A percentile compares a stretch with the other conserved stretches of the same genome.
Evolutionary conservation across 2,888 invertebrate genomes (phyloP).

Genomic region (Pardosa pseudoannulata): DNA sequence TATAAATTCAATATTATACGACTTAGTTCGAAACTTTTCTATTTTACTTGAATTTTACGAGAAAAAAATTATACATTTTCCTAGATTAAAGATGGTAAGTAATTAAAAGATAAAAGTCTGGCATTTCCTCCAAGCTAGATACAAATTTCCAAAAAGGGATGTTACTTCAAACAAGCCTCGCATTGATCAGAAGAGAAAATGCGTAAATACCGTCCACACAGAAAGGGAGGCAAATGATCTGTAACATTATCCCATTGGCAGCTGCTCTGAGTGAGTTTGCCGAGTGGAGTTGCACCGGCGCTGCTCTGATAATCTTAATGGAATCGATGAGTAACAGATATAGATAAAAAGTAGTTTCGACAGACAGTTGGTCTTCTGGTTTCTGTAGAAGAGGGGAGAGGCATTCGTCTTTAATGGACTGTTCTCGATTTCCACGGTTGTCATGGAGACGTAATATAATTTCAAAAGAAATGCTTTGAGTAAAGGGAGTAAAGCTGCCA

Average conservation of each 20-base stretch:
- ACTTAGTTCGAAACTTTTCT: too few species aligned
- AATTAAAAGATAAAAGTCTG: too few species aligned
- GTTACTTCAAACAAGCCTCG: too few species aligned
- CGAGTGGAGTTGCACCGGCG: conserved; percentile 41
- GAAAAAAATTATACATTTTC: too few species aligned
- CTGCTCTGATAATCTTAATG: conserved; percentile 60
- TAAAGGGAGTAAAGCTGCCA: neutral
- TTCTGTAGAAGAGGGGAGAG: conserved; percentile 58
- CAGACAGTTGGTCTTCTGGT: conserved; percentile 54
- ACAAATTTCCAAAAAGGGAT: too few species aligned
- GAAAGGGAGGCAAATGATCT: neutral
- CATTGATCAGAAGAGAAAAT: neutral
- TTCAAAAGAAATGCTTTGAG: neutral
- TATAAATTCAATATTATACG: too few species aligned
- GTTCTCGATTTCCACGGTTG: conserved; percentile 58
- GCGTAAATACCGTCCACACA: neutral
- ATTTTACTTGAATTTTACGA: too few species aligned
- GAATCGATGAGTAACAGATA: conserved; percentile 54
- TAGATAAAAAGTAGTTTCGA: conserved; percentile 18
- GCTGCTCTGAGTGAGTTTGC: neutral
- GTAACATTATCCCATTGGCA: conserved; percentile 15
- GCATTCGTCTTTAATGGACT: conserved; percentile 57
- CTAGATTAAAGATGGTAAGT: too few species aligned
- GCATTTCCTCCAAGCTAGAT: too few species aligned
- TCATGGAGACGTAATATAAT: conserved; percentile 19